Evolutionary conservation across 1,140 invertebrate genomes (phyloP), one percentile per base, ranked within the genome.

Genomic region (Thaumetopoea pityocampa): DNA sequence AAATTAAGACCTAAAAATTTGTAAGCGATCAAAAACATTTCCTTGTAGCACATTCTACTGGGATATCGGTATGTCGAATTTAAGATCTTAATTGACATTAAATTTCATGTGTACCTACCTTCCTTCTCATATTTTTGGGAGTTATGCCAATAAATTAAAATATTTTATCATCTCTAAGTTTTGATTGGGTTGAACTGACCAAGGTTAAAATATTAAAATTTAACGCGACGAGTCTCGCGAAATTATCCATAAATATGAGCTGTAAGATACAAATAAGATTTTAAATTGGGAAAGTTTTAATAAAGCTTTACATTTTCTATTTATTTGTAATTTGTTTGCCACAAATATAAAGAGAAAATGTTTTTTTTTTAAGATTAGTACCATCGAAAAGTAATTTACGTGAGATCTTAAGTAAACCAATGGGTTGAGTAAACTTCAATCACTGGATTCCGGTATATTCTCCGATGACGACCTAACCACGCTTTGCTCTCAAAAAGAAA

Each of bases 341-440:
- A 37, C 37, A 33, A 36, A 44, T 40, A 42, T 45, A 58, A 20
- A 49, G 38, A 57, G 45, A 23, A 51, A 47, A 46, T 40, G 43
- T 42, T 51, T 50, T 38, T 41, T 11, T 50, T 38, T 41, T 11
- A 7, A 26, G 38, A 45, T 20, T 14, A 11, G 14, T 51, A 56
- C 46, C 58, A 36, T 58, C 38, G 12, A 52, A 65, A 64, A 74
- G 68, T 68, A 73, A 74, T 74, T 74, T 73, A 67, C 56, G 65
- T 70, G 68, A 74, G 73, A 71, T 73, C 59, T 74, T 68, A 57
- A 71, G 67, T 48, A 73, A 74, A 68, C 67, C 63, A 63, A 56
- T 37, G 59, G 69, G 67, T 73, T 67, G 69, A 59, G 67, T 67
- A 78, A 76, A 78, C 68, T 73, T 78, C 67, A 79, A 76, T 79